A percentile compares a stretch with the other conserved stretches of the same genome.
These are phyloP conservation scores for Mionectes macconnelli DNA, from an alignment of 2,113 vertebrate species.

Conservation along the genomic window DNA sequence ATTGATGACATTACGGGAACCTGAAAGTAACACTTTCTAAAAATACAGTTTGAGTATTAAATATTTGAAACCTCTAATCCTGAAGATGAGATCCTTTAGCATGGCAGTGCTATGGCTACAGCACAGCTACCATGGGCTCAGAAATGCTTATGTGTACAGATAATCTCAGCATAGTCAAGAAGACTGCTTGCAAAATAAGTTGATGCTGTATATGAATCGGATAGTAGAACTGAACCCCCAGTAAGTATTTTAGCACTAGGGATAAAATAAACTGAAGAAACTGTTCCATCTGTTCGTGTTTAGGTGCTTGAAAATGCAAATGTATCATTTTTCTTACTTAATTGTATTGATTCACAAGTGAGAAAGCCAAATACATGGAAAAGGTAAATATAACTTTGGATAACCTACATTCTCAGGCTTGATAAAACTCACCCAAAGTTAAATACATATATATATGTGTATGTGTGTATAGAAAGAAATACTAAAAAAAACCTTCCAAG, in stretches of 20 bases:
- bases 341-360: background rate
- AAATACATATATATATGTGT: background rate
- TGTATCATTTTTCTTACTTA: background rate
- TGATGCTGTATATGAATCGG: background rate
- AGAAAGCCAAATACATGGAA: background rate
- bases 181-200: background rate
- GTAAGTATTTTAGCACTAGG: background rate
- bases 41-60: background rate
- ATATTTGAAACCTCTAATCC: background rate
- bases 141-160: background rate
- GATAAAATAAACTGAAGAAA: background rate
- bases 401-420: background rate
- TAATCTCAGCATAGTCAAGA: background rate
- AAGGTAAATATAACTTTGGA: background rate
- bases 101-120: background rate
- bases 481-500: background rate
- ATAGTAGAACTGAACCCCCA: background rate
- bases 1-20: background rate
- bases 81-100: background rate
- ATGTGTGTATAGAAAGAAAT: background rate
- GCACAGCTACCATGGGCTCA: background rate
- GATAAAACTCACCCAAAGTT: background rate
- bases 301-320: background rate
- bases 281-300: background rate
- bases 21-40: background rate